A percentile compares a stretch with the other conserved stretches of the same genome.
These are phyloP conservation scores for Glandiceps talaboti DNA, from an alignment of 53 echinoderm and acorn worm species.

Conservation along the genomic window DNA sequence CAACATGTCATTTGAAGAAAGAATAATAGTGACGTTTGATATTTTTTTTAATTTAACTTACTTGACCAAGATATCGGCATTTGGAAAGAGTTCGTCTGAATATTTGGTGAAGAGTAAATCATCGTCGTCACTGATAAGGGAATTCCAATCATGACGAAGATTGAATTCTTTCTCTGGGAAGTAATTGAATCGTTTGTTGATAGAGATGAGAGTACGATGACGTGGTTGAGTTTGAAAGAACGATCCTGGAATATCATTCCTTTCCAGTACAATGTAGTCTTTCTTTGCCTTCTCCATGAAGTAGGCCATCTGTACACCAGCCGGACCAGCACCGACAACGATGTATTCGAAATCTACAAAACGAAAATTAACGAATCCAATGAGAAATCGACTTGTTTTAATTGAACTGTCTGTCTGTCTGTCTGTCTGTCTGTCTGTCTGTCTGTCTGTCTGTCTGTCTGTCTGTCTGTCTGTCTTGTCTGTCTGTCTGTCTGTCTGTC, in stretches of 20 bases:
- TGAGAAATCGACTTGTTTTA: too few species aligned
- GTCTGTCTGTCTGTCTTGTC: background rate
- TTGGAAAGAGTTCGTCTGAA: background rate
- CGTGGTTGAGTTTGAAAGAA: background rate
- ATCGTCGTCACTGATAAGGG: background rate
- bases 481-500: background rate
- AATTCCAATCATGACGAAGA: background rate
- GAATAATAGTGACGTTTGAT: too few species aligned
- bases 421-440: too few species aligned
- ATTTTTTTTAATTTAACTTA: too few species aligned
- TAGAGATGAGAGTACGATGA: background rate
- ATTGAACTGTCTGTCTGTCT: too few species aligned
- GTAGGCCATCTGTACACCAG: background rate
- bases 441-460: background rate
- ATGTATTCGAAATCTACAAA: background rate
- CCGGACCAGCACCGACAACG: background rate
- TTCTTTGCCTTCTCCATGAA: background rate
- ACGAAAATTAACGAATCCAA: too few species aligned
- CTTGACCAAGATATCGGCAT: background rate
- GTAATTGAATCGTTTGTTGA: background rate
- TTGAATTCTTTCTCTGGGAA: background rate
- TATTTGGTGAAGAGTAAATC: background rate
- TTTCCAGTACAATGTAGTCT: background rate
- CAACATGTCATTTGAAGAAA: too few species aligned
- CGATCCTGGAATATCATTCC: background rate